These are phyloP conservation scores for Globia sparganii DNA, from an alignment of 2,888 invertebrate species.

Conservation along the genomic window DNA sequence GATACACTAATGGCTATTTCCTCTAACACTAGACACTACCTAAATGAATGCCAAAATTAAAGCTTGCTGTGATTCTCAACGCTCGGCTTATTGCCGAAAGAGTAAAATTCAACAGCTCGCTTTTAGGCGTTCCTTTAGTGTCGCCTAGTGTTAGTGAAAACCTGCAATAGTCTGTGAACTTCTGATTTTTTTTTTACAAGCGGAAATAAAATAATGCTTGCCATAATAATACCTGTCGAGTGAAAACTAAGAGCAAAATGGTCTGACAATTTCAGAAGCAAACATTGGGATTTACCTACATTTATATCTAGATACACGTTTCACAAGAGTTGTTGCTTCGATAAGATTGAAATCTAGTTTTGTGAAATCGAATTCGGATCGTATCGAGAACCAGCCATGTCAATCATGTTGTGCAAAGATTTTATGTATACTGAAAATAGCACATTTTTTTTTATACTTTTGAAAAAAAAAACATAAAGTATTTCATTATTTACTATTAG, in stretches of 20 bases:
- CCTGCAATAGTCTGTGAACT: neutral
- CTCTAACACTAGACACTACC: neutral
- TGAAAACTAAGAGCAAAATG: neutral
- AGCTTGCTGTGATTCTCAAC: neutral
- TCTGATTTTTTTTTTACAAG: neutral
- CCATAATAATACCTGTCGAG: neutral
- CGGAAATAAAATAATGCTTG: neutral
- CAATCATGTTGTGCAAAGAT: neutral
- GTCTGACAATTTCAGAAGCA: neutral
- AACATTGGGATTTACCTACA: neutral
- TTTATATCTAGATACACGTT: constrained; percentile 7
- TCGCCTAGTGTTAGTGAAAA: neutral
- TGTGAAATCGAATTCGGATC: constrained; percentile 31
- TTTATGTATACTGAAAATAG: neutral
- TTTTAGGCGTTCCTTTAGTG: neutral
- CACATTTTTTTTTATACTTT: too few relatives aligned
- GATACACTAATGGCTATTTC: neutral
- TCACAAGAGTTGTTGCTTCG: neutral
- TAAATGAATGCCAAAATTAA: neutral
- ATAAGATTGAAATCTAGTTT: constrained; percentile 21
- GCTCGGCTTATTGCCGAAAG: neutral
- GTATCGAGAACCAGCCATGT: constrained; percentile 17
- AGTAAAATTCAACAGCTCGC: neutral
- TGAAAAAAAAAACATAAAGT: too few relatives aligned
- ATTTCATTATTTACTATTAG: too few relatives aligned